These are phyloP conservation scores for Ridgeia piscesae DNA, from an alignment of 1,140 invertebrate species.

Conservation along the genomic window DNA sequence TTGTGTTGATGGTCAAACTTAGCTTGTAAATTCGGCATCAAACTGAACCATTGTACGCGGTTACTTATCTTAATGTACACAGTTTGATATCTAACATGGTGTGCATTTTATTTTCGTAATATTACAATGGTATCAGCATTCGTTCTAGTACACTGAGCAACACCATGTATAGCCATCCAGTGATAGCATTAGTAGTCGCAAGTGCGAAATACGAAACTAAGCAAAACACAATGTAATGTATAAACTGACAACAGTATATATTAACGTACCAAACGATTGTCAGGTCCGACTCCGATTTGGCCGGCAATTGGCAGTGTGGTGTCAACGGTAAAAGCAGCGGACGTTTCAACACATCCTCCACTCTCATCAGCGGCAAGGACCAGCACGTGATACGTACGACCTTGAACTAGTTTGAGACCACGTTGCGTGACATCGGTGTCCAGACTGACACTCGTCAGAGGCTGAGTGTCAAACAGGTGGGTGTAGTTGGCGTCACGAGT, in stretches of 20 bases:
- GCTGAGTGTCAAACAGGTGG: background rate
- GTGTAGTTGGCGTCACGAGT: background rate
- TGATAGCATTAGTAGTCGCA: too few species aligned
- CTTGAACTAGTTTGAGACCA: slow-evolving; percentile 32
- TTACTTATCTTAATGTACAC: too few species aligned
- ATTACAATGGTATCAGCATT: too few species aligned
- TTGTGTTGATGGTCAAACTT: too few species aligned
- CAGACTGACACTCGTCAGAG: background rate
- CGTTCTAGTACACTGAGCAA: too few species aligned
- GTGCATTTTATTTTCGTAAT: too few species aligned
- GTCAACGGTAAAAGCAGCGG: slow-evolving; percentile 8
- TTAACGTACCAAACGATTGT: background rate
- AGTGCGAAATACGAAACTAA: too few species aligned
- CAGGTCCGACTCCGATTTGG: background rate
- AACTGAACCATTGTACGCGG: too few species aligned
- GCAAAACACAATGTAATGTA: background rate
- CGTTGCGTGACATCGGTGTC: slow-evolving; percentile 30
- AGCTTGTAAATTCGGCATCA: too few species aligned
- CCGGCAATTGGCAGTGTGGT: background rate
- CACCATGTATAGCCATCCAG: too few species aligned
- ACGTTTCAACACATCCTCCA: background rate
- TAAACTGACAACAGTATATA: background rate
- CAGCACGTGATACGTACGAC: slow-evolving; percentile 13
- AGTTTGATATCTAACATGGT: too few species aligned
- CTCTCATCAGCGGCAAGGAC: slow-evolving; percentile 9